Evolutionary conservation across 2,113 vertebrate genomes (phyloP).

Genomic region (Etheostoma spectabile): DNA sequence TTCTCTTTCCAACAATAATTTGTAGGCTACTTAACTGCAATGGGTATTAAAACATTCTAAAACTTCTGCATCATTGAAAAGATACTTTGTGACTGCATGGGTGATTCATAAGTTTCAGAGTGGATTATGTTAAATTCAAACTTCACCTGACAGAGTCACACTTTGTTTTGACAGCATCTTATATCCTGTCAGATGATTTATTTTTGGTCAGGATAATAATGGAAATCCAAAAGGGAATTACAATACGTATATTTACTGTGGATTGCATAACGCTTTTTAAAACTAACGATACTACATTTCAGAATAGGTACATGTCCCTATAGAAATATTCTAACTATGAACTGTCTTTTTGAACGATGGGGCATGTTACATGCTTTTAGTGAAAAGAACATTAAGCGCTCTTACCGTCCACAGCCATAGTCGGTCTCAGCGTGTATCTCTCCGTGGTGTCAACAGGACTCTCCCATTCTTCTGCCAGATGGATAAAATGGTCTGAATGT

Average conservation of each 20-base stretch:
- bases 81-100: constrained; percentile 14
- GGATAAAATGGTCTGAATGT: constrained; percentile 34
- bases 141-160: not conserved
- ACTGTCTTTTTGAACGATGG: not conserved
- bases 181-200: not conserved
- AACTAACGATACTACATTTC: not conserved
- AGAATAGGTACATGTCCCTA: not conserved
- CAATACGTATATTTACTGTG: not conserved
- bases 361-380: not conserved
- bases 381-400: constrained; percentile 18
- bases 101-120: not conserved
- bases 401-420: constrained; percentile 88
- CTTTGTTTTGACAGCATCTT: not conserved
- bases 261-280: not conserved
- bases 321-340: not conserved
- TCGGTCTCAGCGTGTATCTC: constrained; percentile 82
- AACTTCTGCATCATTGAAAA: not conserved
- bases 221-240: not conserved
- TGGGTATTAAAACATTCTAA: not conserved
- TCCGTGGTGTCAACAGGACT: constrained; percentile 82
- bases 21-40: not conserved
- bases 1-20: not conserved
- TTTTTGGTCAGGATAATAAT: not conserved
- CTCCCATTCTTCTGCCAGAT: constrained; percentile 73
- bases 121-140: constrained; percentile 12